These are phyloP conservation scores for Lysiphlebus fabarum DNA, from an alignment of 1,140 invertebrate species.

Conservation along the genomic window DNA sequence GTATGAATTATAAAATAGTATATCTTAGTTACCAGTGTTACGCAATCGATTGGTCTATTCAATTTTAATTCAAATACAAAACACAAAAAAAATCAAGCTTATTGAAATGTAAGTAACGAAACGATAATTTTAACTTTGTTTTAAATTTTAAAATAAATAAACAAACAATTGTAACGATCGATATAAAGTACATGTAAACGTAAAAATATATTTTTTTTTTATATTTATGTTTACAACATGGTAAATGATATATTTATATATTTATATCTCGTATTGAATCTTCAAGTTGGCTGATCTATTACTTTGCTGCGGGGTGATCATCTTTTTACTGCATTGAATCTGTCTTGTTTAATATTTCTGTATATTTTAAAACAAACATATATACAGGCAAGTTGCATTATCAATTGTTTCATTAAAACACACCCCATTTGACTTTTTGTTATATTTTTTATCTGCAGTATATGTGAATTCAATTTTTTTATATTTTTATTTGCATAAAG, in stretches of 20 bases:
- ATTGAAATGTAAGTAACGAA: constrained; percentile 20
- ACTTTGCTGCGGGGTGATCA: constrained; percentile 17
- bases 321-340: constrained; percentile 25
- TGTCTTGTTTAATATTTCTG: too few species aligned
- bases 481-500: background rate
- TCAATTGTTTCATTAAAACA: too few species aligned
- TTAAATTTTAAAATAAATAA: too few species aligned
- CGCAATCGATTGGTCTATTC: constrained; percentile 3
- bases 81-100: background rate
- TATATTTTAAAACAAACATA: too few species aligned
- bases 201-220: background rate
- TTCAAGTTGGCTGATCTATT: constrained; percentile 20
- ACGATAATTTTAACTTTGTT: constrained; percentile 10
- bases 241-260: constrained; percentile 3
- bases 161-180: constrained; percentile 1
- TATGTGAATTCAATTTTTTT: constrained; percentile 2
- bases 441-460: too few species aligned
- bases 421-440: background rate
- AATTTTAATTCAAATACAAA: background rate
- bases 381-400: too few species aligned
- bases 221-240: background rate
- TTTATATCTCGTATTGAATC: constrained; percentile 24
- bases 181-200: background rate
- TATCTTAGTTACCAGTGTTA: background rate
- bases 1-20: too few species aligned